Evolutionary conservation across 2,888 invertebrate genomes (phyloP), one percentile per base, ranked within the genome.

Genomic region (Melanargia galathea): DNA sequence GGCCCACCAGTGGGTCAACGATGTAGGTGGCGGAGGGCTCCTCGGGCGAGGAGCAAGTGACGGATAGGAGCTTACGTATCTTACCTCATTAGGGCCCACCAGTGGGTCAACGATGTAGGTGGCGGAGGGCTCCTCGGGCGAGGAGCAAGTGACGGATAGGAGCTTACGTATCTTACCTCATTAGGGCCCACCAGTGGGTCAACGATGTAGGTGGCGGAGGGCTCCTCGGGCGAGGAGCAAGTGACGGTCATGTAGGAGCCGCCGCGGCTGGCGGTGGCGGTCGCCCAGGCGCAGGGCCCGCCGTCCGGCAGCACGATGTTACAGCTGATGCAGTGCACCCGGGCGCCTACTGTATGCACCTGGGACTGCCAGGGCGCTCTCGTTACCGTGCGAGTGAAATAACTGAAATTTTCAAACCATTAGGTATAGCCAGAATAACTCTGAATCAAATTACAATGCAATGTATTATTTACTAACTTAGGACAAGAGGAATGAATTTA

Each of bases 191-290:
- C 92, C 77, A 80, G 73, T 0, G 92, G 85, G 67, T 93, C 82
- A 61, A 91, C 83, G 57, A 95, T 84, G 62, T 81, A 90, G 0
- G 93, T 88, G 43, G 92, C 92, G 0, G 88, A 74, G 0, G 95
- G 95, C 74, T 94, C 94, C 0, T 94, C 93, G 0, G 95, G 95
- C 1, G 95, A 97, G 13, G 84, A 84, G 79, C 98, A 98, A 13
- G 92, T 92, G 71, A 96, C 86, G 4, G 94, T 92, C 74, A 95
- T 94, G 83, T 93, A 94, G 0, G 93, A 90, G n/a, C 92, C 93
- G 10, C 86, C 88, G 7, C 81, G 89, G 73, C 96, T 96, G 72
- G 95, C 93, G 0, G 90, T 86, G 0, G 94, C 94, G 0, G 86
- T 73, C 13, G 93, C 95, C 81, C 93, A 94, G 2, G 84, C 79